A percentile compares a stretch with the other conserved stretches of the same genome.
Conservation (phyloP, 2,888 invertebrate genomes). For the Linyphia triangularis region DNA sequence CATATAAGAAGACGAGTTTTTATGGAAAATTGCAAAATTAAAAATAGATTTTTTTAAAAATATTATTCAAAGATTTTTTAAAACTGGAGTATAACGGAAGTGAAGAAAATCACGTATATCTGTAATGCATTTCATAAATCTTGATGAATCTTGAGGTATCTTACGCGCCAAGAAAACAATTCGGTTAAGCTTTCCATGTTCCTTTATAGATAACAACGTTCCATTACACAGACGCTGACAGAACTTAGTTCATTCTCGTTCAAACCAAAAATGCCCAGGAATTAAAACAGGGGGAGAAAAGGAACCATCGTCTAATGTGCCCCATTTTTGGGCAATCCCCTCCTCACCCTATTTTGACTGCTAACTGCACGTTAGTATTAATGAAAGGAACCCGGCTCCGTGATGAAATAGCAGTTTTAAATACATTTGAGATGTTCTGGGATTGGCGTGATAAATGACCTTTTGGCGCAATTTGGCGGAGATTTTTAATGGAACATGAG, state of each 20-base stretch:
- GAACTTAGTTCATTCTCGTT: slow-evolving; percentile 23
- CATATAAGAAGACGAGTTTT: no score
- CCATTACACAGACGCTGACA: neutral
- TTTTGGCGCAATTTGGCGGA: slow-evolving; percentile 70
- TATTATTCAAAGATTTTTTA: no score
- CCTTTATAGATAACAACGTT: no score
- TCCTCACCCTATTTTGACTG: slow-evolving; percentile 30
- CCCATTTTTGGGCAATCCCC: slow-evolving; percentile 45
- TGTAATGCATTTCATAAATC: no score
- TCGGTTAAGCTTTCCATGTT: no score
- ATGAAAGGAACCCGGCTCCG: slow-evolving; percentile 44
- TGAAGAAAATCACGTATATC: no score
- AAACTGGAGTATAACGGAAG: no score
- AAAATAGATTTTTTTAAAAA: no score
- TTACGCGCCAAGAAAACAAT: no score
- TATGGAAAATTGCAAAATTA: no score
- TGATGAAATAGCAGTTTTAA: slow-evolving; percentile 73
- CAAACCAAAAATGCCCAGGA: neutral
- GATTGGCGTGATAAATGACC: slow-evolving; percentile 73
- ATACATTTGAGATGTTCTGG: slow-evolving; percentile 67
- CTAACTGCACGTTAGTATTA: slow-evolving; percentile 64
- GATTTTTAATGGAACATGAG: slow-evolving; percentile 72
- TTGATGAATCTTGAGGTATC: no score
- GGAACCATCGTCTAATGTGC: slow-evolving; percentile 23
- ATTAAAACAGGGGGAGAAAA: slow-evolving; percentile 39